Evolutionary conservation across 2,113 vertebrate genomes (phyloP), one percentile per base, ranked within the genome.

Genomic region (Thamnaconus septentrionalis): DNA sequence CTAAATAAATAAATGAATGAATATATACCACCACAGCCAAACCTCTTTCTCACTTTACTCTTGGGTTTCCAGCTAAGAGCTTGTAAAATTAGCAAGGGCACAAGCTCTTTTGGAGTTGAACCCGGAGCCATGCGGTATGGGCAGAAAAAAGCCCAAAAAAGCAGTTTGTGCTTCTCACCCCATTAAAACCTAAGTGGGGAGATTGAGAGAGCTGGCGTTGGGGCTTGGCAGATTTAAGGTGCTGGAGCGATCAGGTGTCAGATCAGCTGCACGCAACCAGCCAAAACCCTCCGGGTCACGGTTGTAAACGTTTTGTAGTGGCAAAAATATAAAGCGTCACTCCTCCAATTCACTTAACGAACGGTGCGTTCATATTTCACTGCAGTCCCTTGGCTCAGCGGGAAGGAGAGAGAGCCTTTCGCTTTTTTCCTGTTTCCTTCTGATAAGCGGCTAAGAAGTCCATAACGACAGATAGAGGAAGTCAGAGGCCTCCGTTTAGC

Each of bases 141-240:
- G 53, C 8, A 44, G 76, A 70, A 0, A 54, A 60, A 69, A 44
- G 3, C 47, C 8, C 44, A 74, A 70, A 0, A 54, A 60, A 69
- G 80, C 52, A n/a, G 73, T 79, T 82, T 82, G 73, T 66, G 78
- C 80, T 80, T 87, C 77, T 79, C 88, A 85, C 86, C 64, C 85
- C 75, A 61, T 88, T 86, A 87, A 87, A 85, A 71, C 61, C 50
- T 50, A 60, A 79, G 71, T 6, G 41, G 44, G 58, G 59, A 49
- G 67, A 71, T 43, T 49, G 54, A 59, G 56, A 43, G 58, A 45
- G 68, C 43, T 41, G 70, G 61, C 66, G 74, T 74, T 78, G 77
- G 59, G 57, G 49, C 64, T 48, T 48, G 61, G 61, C 44, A 58
- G 78, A 83, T 75, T 82, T 78, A 80, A 70, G 43, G 52, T 69